These are phyloP conservation scores for Leptopilina drosophilae DNA, from an alignment of 2,888 invertebrate species.

Conservation along the genomic window DNA sequence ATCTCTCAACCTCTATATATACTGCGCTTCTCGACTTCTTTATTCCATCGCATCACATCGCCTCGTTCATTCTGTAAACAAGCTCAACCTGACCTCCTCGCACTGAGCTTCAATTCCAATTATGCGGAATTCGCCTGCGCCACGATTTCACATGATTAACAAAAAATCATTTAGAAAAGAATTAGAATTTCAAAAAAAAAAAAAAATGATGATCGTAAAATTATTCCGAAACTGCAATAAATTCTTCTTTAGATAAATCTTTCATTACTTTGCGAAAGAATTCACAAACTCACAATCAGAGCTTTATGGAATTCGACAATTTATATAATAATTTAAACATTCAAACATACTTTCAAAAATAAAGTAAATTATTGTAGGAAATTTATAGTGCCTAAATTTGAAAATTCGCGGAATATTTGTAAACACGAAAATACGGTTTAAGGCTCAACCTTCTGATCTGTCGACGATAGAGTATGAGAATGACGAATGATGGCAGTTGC, in stretches of 20 bases:
- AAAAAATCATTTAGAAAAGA: too few species aligned
- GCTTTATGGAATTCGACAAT: too few species aligned
- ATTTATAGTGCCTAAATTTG: background rate
- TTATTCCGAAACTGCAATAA: too few species aligned
- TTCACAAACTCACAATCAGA: too few species aligned
- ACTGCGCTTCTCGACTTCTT: conserved; percentile 31
- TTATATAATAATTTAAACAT: too few species aligned
- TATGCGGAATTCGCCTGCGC: conserved; percentile 20
- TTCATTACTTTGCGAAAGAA: too few species aligned
- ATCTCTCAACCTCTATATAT: conserved; percentile 12
- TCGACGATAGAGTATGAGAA: background rate
- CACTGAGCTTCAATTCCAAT: conserved; percentile 16
- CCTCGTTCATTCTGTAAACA: conserved; percentile 45
- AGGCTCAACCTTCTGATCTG: background rate
- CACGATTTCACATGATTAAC: background rate
- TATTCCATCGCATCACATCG: conserved; percentile 37
- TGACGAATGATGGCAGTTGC: background rate
- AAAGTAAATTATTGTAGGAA: conserved; percentile 11
- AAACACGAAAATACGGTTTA: background rate
- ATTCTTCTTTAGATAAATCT: too few species aligned
- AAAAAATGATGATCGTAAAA: too few species aligned
- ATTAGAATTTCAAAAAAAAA: too few species aligned
- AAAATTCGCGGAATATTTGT: background rate
- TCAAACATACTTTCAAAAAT: too few species aligned
- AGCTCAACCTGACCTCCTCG: conserved; percentile 37